Conservation (phyloP, 1,140 invertebrate species). For the Lasaia peninsularis region DNA sequence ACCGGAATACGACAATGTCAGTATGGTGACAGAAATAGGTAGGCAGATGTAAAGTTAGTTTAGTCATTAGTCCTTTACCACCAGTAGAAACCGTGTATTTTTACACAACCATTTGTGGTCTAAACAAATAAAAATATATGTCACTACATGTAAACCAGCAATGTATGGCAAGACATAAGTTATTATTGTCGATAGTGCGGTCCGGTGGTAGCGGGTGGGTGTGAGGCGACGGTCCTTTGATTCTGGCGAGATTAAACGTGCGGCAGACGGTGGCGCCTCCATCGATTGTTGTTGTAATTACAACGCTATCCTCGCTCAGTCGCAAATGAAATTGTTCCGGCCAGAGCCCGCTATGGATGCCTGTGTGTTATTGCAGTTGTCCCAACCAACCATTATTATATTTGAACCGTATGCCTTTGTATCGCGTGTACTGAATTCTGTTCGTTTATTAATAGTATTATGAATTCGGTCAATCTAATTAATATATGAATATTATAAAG, state of each 20-base stretch:
- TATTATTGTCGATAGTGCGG: slow-evolving; percentile 27
- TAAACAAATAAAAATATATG: too few relatives aligned
- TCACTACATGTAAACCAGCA: slow-evolving; percentile 14
- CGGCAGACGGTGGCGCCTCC: slow-evolving; percentile 75
- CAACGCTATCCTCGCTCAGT: slow-evolving; percentile 74
- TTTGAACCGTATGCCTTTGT: slow-evolving; percentile 31
- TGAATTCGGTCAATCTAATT: not conserved
- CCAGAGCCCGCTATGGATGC: slow-evolving; percentile 67
- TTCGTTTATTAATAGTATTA: slow-evolving; percentile 18
- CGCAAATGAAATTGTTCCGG: slow-evolving; percentile 77
- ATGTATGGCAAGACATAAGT: slow-evolving; percentile 29
- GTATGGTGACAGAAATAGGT: too few relatives aligned
- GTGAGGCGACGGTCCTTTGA: slow-evolving; percentile 74
- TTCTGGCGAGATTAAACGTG: slow-evolving; percentile 76
- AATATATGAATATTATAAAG: too few relatives aligned
- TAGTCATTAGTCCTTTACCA: too few relatives aligned
- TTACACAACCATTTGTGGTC: too few relatives aligned
- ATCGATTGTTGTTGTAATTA: slow-evolving; percentile 77
- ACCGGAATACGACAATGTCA: too few relatives aligned
- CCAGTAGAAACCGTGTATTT: too few relatives aligned
- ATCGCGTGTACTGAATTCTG: slow-evolving; percentile 24
- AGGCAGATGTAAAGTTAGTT: too few relatives aligned
- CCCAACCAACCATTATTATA: slow-evolving; percentile 25
- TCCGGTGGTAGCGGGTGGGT: slow-evolving; percentile 51
- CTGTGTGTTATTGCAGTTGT: slow-evolving; percentile 61